Base-by-base conservation (phyloP, 2,797 vertebrate species). In the Halcyon smyrnensis region DNA sequence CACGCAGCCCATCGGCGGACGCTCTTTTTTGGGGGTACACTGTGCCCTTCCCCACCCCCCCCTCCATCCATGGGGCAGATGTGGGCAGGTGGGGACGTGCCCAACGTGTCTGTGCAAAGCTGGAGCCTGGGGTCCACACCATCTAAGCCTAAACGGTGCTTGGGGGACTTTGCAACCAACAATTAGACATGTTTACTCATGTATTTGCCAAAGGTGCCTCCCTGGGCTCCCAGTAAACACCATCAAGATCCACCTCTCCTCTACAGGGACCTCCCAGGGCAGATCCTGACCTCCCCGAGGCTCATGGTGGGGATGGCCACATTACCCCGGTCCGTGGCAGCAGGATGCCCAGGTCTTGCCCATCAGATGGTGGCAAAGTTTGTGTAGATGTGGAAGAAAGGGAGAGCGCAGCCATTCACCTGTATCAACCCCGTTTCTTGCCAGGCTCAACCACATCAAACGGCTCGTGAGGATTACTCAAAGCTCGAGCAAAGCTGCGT, bases 1-100 rank as follows among this genome's bases (percentile, higher is more conserved):
- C 17, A 0, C 0, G 0, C 27, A 48, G 30, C 43, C 32, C 56
- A 23, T 25, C 28, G 0, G 0, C 0, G 1, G 41, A 23, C 0
- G 2, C 48, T 60, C 18, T 37, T 56, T 68, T 64, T 2, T 3
- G 15, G 60, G 77, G 18, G 41, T 6, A 3, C 24, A 27, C 63
- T 6, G 20, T 53, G 34, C 28, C 34, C 45, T 46, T 46, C 45
- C 45, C 9, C 18, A 5, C 43, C 45, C 21, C 3, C 15, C 39
- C 17, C 16, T 6, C 59, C 30, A 0, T 4, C 25, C 46, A 17
- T 1, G 2, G 43, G 68, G 80, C 9, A 37, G 32, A 5, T 0
- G 3, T 36, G 34, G 78, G 82, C 93, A 76, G 71, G 78, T 3
- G 7, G 51, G 79, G 87, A 87, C 41, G 3, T 39, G 90, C 79